Conservation (phyloP, 2,888 invertebrate species). For the Phasia obesa region DNA sequence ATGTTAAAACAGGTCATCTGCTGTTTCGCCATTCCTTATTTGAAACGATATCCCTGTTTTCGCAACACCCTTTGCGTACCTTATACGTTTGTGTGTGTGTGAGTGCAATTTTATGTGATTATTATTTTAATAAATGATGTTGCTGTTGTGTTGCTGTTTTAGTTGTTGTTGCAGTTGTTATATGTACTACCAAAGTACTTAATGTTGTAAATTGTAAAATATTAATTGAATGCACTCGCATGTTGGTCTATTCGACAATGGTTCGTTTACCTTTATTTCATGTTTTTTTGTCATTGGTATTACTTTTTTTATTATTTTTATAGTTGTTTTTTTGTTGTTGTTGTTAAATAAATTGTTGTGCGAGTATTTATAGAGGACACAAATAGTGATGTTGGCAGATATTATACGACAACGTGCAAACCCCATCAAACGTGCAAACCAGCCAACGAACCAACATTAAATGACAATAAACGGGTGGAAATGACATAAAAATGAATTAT, state of each 20-base stretch:
- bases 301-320: slow-evolving; percentile 7
- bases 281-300: slow-evolving; percentile 6
- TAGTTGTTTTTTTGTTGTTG: slow-evolving; percentile 34
- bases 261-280: slow-evolving; percentile 63
- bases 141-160: slow-evolving; percentile 32
- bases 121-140: slow-evolving; percentile 34
- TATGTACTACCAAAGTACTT: slow-evolving; percentile 61
- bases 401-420: slow-evolving; percentile 18
- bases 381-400: slow-evolving; percentile 1
- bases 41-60: not conserved
- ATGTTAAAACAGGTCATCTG: not conserved
- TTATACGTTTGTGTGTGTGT: not conserved
- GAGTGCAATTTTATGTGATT: slow-evolving; percentile 26
- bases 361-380: slow-evolving; percentile 8
- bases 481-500: slow-evolving; percentile 69
- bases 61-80: slow-evolving; percentile 31
- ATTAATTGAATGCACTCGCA: slow-evolving; percentile 63
- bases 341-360: slow-evolving; percentile 37
- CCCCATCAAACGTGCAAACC: slow-evolving; percentile 4
- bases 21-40: slow-evolving; percentile 4
- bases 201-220: slow-evolving; percentile 70
- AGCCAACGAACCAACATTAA: slow-evolving; percentile 46
- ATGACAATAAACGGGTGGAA: slow-evolving; percentile 66
- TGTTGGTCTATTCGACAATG: slow-evolving; percentile 37
- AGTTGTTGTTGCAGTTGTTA: too few relatives aligned